Conservation (phyloP, 2,888 invertebrate genomes). For the Nesidiocoris tenuis region DNA sequence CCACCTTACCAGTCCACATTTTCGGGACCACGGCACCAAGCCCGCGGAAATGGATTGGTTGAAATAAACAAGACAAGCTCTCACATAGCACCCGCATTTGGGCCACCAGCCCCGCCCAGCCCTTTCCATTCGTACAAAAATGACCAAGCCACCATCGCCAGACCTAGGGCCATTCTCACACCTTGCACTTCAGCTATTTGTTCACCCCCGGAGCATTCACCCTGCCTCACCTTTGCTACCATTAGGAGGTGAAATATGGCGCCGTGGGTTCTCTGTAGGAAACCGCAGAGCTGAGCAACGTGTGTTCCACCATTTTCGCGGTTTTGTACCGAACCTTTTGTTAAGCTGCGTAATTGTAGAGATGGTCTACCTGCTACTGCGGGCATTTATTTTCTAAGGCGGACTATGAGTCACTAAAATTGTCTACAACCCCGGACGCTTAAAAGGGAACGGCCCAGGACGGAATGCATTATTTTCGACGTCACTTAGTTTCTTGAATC, state of each 20-base stretch:
- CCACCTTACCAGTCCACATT: no score
- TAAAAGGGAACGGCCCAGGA: no score
- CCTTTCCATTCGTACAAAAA: not conserved
- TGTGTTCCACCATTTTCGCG: not conserved
- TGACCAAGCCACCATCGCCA: not conserved
- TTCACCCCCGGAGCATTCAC: not conserved
- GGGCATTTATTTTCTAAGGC: not conserved
- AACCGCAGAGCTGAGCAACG: not conserved
- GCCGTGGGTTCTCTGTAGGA: not conserved
- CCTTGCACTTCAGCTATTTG: not conserved
- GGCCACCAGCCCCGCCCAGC: no score
- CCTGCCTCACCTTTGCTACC: not conserved
- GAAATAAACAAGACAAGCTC: not conserved
- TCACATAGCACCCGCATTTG: not conserved
- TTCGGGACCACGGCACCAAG: no score
- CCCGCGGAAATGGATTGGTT: not conserved
- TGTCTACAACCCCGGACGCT: not conserved
- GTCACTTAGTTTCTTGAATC: no score
- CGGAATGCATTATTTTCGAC: no score
- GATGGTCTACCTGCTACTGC: no score
- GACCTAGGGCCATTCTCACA: not conserved
- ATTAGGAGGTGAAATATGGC: not conserved
- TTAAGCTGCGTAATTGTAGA: not conserved
- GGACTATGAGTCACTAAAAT: not conserved
- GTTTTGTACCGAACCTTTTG: not conserved